These are phyloP conservation scores for Martes martes DNA, from an alignment of 2,113 vertebrate species.

Conservation along the genomic window DNA sequence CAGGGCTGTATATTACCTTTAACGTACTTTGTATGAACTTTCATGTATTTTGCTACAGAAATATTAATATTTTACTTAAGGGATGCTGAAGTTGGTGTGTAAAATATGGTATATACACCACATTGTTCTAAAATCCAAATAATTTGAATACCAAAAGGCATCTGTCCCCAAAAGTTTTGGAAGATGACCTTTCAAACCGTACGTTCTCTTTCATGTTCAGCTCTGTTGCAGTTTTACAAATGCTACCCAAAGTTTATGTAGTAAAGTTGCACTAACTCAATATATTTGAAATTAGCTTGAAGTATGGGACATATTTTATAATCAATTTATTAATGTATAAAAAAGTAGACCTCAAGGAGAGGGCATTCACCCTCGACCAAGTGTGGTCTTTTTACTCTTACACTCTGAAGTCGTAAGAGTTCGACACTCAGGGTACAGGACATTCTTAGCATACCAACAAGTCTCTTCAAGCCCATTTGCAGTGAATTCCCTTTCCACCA, in stretches of 20 bases:
- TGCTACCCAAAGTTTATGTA: background rate
- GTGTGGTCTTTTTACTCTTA: background rate
- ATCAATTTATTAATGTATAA: background rate
- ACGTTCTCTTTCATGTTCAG: background rate
- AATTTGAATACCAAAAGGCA: background rate
- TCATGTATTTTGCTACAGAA: background rate
- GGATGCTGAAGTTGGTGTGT: background rate
- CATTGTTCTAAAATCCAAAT: background rate
- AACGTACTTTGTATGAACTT: background rate
- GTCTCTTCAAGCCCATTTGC: background rate
- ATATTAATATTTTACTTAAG: background rate
- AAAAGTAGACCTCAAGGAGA: background rate
- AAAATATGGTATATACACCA: background rate
- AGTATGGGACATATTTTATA: background rate
- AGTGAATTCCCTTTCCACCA: background rate
- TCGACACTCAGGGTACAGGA: accelerated
- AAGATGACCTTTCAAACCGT: background rate
- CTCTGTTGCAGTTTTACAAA: background rate
- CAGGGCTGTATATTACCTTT: background rate
- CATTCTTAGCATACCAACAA: background rate
- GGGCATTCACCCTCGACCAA: background rate
- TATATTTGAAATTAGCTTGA: background rate
- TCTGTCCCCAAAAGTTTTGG: background rate
- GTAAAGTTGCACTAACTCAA: background rate
- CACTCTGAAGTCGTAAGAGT: background rate